Percentiles rank a stretch among this genome's conserved stretches.
Evolutionary conservation across 1,140 invertebrate genomes (phyloP).

Genomic region (Prorops nasuta): DNA sequence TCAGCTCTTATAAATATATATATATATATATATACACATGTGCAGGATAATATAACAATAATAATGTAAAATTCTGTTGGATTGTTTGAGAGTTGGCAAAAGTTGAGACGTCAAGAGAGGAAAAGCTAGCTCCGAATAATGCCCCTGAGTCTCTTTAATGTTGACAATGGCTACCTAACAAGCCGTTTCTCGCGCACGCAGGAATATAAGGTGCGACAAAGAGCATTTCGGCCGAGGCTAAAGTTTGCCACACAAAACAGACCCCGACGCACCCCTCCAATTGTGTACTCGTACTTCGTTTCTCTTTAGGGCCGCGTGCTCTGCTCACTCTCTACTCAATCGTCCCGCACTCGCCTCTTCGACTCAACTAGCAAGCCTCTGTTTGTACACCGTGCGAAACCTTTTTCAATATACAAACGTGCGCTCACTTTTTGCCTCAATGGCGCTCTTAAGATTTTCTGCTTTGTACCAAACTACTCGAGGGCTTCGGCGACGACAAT

Average conservation of each 20-base stretch:
- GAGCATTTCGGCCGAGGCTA: too few relatives aligned
- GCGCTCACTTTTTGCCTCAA: not conserved
- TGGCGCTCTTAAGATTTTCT: not conserved
- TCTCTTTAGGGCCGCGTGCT: not conserved
- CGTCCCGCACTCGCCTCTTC: too few relatives aligned
- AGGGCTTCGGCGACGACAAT: constrained; percentile 16
- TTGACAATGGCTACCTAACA: not conserved
- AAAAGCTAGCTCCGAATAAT: not conserved
- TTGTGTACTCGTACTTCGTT: not conserved
- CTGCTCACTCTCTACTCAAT: too few relatives aligned
- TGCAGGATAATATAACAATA: not conserved
- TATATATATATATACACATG: too few relatives aligned
- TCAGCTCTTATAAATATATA: too few relatives aligned
- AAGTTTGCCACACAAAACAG: not conserved
- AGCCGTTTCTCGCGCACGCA: not conserved
- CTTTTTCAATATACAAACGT: not conserved
- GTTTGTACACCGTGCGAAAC: not conserved
- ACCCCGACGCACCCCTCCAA: not conserved
- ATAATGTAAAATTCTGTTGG: not conserved
- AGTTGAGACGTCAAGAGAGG: too few relatives aligned
- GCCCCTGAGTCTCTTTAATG: not conserved
- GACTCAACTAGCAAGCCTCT: not conserved
- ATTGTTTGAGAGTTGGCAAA: too few relatives aligned
- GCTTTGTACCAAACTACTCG: constrained; percentile 9
- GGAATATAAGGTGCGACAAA: too few relatives aligned